These are phyloP conservation scores for Micrastur ruficollis DNA, from an alignment of 2,797 vertebrate species.

Conservation along the genomic window DNA sequence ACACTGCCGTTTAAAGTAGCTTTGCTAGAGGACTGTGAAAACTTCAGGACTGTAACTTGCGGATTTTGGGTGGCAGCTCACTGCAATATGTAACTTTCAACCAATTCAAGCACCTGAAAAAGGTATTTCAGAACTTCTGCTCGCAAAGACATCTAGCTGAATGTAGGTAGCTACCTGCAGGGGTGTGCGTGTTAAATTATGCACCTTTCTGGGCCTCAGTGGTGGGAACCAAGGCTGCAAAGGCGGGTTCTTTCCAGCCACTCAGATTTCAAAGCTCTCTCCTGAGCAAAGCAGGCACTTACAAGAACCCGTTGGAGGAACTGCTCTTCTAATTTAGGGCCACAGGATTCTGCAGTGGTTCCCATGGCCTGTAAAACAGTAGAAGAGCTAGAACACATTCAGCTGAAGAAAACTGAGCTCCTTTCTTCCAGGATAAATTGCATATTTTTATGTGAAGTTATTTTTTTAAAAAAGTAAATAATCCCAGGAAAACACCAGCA, in stretches of 20 bases:
- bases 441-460: neutral
- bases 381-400: neutral
- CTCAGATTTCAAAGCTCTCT: neutral
- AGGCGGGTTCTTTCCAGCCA: fast-evolving
- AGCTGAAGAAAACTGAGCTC: neutral
- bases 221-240: neutral
- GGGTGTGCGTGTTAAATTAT: neutral
- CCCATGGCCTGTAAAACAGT: neutral
- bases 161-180: neutral
- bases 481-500: neutral
- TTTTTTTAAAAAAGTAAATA: neutral
- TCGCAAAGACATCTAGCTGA: neutral
- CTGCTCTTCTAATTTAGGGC: neutral
- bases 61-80: neutral
- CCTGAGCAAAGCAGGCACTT: neutral
- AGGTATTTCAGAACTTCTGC: neutral
- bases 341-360: neutral
- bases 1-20: neutral
- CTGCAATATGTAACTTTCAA: neutral
- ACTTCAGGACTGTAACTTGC: neutral
- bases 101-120: neutral
- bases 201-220: neutral
- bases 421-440: neutral
- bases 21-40: neutral
- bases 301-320: neutral